Conservation (phyloP, 37 sponge, comb jelly and placozoan species). For the Diacarnus erythraeanus region DNA sequence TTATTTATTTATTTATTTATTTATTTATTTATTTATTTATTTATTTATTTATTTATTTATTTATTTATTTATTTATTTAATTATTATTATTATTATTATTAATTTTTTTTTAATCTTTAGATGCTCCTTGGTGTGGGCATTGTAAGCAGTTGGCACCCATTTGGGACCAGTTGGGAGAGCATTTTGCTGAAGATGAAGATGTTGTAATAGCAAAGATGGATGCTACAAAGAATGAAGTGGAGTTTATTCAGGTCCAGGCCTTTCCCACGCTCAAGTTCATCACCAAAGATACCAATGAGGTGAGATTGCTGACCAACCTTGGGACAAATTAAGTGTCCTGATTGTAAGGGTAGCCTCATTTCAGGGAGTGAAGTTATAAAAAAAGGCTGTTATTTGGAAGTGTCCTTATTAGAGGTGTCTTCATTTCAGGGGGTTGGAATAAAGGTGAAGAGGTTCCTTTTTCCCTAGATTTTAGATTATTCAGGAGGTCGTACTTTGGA, state of each 20-base stretch:
- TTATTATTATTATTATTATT: neutral
- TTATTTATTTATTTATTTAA: neutral
- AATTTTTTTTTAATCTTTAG: slow-evolving; percentile 37
- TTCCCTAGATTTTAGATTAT: slow-evolving; percentile 73
- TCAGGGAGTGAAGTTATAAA: too few relatives aligned
- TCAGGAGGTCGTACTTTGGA: slow-evolving; percentile 86
- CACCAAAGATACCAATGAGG: slow-evolving; percentile 73
- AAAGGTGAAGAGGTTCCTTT: neutral
- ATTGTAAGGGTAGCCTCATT: too few relatives aligned
- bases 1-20: too few relatives aligned
- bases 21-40: neutral
- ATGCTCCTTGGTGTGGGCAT: slow-evolving; percentile 99
- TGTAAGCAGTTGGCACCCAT: slow-evolving; percentile 98
- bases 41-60: too few relatives aligned
- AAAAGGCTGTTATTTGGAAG: neutral
- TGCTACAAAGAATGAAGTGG: slow-evolving; percentile 93
- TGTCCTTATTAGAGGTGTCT: neutral
- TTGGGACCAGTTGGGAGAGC: slow-evolving; percentile 94
- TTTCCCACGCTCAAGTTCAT: slow-evolving; percentile 98
- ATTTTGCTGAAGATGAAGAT: slow-evolving; percentile 72
- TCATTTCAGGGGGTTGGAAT: too few relatives aligned
- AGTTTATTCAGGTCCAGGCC: slow-evolving; percentile 60
- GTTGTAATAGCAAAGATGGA: slow-evolving; percentile 99
- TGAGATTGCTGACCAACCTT: slow-evolving; percentile 9
- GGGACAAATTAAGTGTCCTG: too few relatives aligned